phyloP scores from a whole-genome alignment of 35 echinoderm and acorn worm genomes.

The Ptychodera flava region DNA sequence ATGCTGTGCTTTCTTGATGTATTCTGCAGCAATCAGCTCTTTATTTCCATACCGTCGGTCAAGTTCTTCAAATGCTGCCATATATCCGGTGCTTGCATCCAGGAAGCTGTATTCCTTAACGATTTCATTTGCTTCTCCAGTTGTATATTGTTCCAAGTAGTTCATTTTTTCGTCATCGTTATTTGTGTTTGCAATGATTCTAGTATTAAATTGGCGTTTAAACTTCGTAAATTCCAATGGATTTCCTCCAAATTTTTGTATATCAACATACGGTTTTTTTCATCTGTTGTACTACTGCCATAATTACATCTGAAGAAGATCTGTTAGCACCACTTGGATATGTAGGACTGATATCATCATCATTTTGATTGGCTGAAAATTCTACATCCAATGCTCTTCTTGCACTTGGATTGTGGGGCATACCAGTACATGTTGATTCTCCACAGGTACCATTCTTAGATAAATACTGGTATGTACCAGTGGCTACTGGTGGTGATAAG shows the following conservation, averaged over 20 bases:
- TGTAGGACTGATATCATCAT: too few relatives aligned
- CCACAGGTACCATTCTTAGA: too few relatives aligned
- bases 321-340: too few relatives aligned
- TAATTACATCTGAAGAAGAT: too few relatives aligned
- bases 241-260: conserved; percentile 14
- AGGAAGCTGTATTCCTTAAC: neutral
- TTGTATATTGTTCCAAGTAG: conserved; percentile 25
- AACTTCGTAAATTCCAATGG: conserved; percentile 16
- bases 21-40: conserved; percentile 2
- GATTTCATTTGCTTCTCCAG: neutral
- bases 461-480: too few relatives aligned
- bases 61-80: neutral
- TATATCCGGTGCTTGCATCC: neutral
- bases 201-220: conserved; percentile 17
- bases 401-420: too few relatives aligned
- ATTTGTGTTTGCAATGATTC: conserved; percentile 18
- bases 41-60: neutral
- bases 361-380: too few relatives aligned
- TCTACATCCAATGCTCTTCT: too few relatives aligned
- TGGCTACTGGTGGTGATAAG: too few relatives aligned
- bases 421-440: too few relatives aligned
- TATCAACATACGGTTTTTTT: too few relatives aligned
- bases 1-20: conserved; percentile 27
- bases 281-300: too few relatives aligned
- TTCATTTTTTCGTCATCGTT: conserved; percentile 13